phyloP scores from a whole-genome alignment of 2,888 invertebrate species.

The Eupithecia pulchellata region DNA sequence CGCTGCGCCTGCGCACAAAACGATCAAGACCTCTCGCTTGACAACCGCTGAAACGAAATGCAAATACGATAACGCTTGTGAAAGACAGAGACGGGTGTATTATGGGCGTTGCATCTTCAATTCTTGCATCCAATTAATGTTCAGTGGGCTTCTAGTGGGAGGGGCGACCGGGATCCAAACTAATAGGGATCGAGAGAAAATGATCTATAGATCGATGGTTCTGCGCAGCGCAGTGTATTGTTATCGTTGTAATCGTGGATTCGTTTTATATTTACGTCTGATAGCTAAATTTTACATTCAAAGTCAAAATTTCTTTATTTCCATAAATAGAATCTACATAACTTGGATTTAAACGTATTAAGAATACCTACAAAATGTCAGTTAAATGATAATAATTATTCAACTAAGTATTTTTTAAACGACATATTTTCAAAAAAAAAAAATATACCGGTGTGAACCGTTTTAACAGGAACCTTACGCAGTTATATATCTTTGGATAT shows the following conservation, averaged over 20 bases:
- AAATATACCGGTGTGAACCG: too few relatives aligned
- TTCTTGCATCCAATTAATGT: conserved; percentile 82
- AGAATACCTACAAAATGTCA: too few relatives aligned
- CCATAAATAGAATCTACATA: not conserved
- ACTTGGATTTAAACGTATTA: too few relatives aligned
- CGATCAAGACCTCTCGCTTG: conserved; percentile 64
- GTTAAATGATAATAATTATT: too few relatives aligned
- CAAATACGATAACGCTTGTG: conserved; percentile 33
- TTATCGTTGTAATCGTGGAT: conserved; percentile 78
- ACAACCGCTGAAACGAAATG: conserved; percentile 56
- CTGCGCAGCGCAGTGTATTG: conserved; percentile 75
- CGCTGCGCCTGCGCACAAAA: conserved; percentile 76
- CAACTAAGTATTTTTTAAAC: too few relatives aligned
- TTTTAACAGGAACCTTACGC: too few relatives aligned
- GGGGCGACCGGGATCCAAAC: conserved; percentile 74
- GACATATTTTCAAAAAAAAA: too few relatives aligned
- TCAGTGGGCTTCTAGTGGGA: conserved; percentile 82
- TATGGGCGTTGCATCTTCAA: conserved; percentile 76
- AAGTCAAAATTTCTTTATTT: not conserved
- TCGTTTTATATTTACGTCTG: conserved; percentile 78
- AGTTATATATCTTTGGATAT: too few relatives aligned
- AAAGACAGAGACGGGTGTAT: conserved; percentile 56
- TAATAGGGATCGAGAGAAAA: conserved; percentile 81
- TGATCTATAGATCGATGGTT: conserved; percentile 82
- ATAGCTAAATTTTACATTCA: conserved; percentile 72